Evolutionary conservation across 2,113 vertebrate species (phyloP).

Genomic region (Limanda limanda): DNA sequence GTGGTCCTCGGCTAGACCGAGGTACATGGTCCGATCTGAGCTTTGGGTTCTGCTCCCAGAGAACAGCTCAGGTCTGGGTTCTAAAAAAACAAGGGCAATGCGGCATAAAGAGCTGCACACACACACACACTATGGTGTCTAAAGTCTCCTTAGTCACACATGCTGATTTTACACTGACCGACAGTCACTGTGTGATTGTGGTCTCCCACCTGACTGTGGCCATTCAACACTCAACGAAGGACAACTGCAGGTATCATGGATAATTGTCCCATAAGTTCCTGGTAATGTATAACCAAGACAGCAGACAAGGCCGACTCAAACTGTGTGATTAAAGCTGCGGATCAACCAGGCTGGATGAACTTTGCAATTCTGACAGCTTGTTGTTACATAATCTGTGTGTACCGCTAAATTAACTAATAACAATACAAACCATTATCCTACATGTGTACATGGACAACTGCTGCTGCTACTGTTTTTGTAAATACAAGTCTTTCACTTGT

Average conservation of each 20-base stretch:
- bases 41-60: constrained; percentile 78
- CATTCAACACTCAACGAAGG: not conserved
- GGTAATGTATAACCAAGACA: constrained; percentile 54
- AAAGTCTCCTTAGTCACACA: constrained; percentile 21
- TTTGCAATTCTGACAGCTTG: constrained; percentile 12
- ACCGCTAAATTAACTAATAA: not conserved
- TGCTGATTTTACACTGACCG: constrained; percentile 10
- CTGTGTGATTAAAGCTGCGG: constrained; percentile 14
- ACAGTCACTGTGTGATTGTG: too few species aligned
- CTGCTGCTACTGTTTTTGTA: not conserved
- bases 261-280: constrained; percentile 4
- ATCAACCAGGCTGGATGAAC: constrained; percentile 32
- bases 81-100: constrained; percentile 68
- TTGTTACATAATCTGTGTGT: not conserved
- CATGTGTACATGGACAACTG: not conserved
- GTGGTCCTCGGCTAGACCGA: constrained; percentile 94
- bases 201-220: not conserved
- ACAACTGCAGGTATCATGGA: not conserved
- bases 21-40: constrained; percentile 87
- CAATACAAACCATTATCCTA: not conserved
- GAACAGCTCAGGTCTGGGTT: constrained; percentile 77
- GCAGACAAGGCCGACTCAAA: not conserved
- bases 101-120: constrained; percentile 11
- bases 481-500: not conserved
- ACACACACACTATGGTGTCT: not conserved